Conservation (phyloP, 2,797 vertebrate genomes). For the Streptopelia turtur region DNA sequence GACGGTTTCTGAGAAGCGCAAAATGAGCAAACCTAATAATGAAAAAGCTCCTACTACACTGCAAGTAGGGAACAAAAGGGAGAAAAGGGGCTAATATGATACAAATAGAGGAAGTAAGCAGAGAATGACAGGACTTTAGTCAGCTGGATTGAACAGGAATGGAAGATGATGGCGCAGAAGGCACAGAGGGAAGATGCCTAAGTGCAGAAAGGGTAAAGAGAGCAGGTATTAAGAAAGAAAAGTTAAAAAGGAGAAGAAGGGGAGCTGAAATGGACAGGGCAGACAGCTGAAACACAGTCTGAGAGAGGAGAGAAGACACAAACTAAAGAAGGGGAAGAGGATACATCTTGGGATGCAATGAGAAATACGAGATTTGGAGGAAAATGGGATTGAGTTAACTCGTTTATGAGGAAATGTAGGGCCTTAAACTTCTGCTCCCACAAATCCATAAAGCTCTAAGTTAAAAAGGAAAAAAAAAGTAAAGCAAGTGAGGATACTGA, state of each 20-base stretch:
- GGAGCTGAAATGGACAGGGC: background rate
- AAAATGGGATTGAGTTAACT: background rate
- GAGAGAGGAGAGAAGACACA: background rate
- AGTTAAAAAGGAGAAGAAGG: background rate
- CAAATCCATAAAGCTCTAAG: background rate
- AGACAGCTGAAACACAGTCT: background rate
- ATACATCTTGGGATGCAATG: background rate
- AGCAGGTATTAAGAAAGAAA: background rate
- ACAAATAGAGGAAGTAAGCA: background rate
- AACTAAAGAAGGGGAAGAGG: background rate
- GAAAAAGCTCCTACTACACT: background rate
- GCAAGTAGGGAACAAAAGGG: background rate
- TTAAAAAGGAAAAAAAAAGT: background rate
- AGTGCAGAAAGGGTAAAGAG: background rate
- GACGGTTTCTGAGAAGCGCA: background rate
- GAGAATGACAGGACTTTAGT: background rate
- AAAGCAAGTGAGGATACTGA: background rate
- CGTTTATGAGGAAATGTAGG: background rate
- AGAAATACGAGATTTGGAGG: background rate
- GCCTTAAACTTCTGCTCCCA: background rate
- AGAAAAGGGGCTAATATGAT: background rate
- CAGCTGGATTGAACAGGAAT: background rate
- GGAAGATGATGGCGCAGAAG: background rate
- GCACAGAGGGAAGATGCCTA: background rate
- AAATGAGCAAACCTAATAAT: background rate